Evolutionary conservation across 2,888 invertebrate genomes (phyloP).

Genomic region (Abrostola tripartita): DNA sequence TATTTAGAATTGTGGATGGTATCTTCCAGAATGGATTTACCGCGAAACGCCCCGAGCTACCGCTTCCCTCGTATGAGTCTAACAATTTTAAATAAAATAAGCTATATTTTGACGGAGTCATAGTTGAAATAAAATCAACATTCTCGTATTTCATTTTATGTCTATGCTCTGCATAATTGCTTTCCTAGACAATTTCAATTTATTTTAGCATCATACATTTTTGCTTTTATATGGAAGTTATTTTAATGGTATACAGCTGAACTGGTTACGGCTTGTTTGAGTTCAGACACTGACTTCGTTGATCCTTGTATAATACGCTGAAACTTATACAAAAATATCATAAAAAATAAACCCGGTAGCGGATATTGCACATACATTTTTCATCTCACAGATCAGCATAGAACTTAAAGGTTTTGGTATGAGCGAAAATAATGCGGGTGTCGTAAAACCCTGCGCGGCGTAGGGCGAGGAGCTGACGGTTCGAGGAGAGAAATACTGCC

Average conservation of each 20-base stretch:
- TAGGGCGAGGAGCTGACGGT: conserved; percentile 13
- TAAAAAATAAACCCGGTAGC: conserved; percentile 44
- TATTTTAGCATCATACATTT: not conserved
- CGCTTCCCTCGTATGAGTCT: conserved; percentile 38
- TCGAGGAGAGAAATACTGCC: conserved; percentile 43
- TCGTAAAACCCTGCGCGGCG: conserved; percentile 45
- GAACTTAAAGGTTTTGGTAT: conserved; percentile 51
- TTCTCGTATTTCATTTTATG: conserved; percentile 38
- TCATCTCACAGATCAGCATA: conserved; percentile 47
- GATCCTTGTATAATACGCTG: conserved; percentile 40
- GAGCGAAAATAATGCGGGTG: conserved; percentile 44
- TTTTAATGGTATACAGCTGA: conserved; percentile 19
- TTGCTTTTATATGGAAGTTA: conserved; percentile 11
- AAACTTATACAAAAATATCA: conserved; percentile 53
- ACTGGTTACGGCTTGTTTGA: conserved; percentile 9
- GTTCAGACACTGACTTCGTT: conserved; percentile 15
- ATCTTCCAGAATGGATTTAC: conserved; percentile 52
- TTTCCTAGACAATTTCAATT: not conserved
- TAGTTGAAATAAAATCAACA: conserved; percentile 44
- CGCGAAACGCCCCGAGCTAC: conserved; percentile 52
- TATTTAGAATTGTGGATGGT: conserved; percentile 62
- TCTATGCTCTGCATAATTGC: conserved; percentile 13
- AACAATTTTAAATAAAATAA: conserved; percentile 55
- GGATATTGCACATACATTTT: conserved; percentile 54
- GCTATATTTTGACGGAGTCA: conserved; percentile 36